Percentiles rank a stretch among this genome's conserved stretches.
Conservation (phyloP, 2,888 invertebrate genomes). For the Perizoma affinitatum region DNA sequence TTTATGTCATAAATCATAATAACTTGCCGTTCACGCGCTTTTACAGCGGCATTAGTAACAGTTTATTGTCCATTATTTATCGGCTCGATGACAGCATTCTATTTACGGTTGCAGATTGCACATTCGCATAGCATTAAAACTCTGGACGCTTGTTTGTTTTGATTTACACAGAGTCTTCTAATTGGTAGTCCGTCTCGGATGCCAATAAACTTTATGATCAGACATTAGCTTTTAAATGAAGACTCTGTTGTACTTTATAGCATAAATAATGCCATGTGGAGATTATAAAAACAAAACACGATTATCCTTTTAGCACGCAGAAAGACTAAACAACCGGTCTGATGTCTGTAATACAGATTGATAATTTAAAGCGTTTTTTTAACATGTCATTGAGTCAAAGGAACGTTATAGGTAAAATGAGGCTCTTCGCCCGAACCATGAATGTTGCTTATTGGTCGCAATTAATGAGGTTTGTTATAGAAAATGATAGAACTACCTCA, state of each 20-base stretch:
- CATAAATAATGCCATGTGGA: slow-evolving; percentile 10
- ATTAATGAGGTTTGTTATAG: no score
- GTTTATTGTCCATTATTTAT: slow-evolving; percentile 53
- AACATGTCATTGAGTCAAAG: no score
- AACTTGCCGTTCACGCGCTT: slow-evolving; percentile 69
- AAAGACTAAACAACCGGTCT: neutral
- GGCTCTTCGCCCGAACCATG: no score
- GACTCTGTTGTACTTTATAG: slow-evolving; percentile 8
- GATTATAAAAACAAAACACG: slow-evolving; percentile 15
- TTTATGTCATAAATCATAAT: slow-evolving; percentile 68
- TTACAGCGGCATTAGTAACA: slow-evolving; percentile 76
- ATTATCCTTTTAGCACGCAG: neutral
- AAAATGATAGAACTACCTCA: no score
- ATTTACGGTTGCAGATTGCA: slow-evolving; percentile 22
- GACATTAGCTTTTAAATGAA: slow-evolving; percentile 17
- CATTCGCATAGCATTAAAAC: slow-evolving; percentile 15
- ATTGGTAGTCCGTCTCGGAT: slow-evolving; percentile 27
- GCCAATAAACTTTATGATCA: slow-evolving; percentile 22
- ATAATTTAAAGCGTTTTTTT: neutral
- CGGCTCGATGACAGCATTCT: slow-evolving; percentile 29
- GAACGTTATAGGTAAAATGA: no score
- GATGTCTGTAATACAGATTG: no score
- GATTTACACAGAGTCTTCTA: slow-evolving; percentile 28
- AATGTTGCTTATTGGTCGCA: no score
- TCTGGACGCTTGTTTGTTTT: slow-evolving; percentile 26